These are phyloP conservation scores for Parazoanthus atlanticus DNA, from an alignment of 92 coral and sea anemone genomes.

Conservation along the genomic window DNA sequence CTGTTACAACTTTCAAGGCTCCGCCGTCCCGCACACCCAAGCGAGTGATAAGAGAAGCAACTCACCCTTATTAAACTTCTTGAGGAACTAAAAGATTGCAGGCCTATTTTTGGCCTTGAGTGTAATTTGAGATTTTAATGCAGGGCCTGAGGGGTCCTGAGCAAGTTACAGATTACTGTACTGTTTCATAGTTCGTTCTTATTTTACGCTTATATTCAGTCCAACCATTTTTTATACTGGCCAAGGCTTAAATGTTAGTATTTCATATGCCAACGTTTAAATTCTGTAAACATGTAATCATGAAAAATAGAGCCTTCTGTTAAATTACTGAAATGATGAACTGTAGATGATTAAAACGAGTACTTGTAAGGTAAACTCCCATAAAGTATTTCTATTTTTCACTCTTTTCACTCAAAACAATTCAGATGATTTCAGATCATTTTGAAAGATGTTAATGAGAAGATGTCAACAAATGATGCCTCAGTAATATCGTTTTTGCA, in stretches of 20 bases:
- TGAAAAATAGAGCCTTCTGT: slow-evolving; percentile 1
- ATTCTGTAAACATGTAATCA: neutral
- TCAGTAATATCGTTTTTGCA: neutral
- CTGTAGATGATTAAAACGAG: neutral
- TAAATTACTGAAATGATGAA: neutral
- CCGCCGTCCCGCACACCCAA: slow-evolving; percentile 88
- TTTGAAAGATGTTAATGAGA: neutral
- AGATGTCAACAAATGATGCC: neutral
- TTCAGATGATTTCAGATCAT: neutral
- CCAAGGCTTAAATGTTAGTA: slow-evolving; percentile 31
- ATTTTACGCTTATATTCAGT: slow-evolving; percentile 27
- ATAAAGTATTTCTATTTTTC: neutral
- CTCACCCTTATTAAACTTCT: slow-evolving; percentile 83
- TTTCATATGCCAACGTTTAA: slow-evolving; percentile 1
- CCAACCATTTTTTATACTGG: slow-evolving; percentile 34
- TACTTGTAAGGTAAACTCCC: neutral
- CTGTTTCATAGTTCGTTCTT: slow-evolving; percentile 8
- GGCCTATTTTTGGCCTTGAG: slow-evolving; percentile 8
- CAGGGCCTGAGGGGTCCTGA: neutral
- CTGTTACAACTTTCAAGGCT: slow-evolving; percentile 83
- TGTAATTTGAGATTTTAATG: slow-evolving; percentile 28
- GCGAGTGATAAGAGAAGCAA: slow-evolving; percentile 93
- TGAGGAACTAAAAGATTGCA: slow-evolving; percentile 24
- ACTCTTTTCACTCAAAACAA: neutral
- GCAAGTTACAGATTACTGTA: neutral